Evolutionary conservation across 2,888 invertebrate genomes (phyloP), one percentile per base, ranked within the genome.

Genomic region (Eledone cirrhosa): DNA sequence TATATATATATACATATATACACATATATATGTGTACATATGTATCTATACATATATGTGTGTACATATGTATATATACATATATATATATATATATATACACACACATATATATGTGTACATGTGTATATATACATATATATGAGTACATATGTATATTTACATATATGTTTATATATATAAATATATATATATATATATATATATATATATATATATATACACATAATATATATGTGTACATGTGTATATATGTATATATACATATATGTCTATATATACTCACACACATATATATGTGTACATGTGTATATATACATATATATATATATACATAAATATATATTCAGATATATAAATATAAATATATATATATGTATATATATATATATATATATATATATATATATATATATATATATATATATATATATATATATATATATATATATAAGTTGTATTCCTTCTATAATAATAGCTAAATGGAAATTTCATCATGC

Each of bases 391-490:
- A 33, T 67, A 67, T 67, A 19, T 67, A 27, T 65, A 24, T 65
- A 19, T 53, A 53, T 53, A 53, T 53, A 53, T 53, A n/a, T 22
- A 53, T 53, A 53, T 53, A 53, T 53, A 53, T 53, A 53, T 53
- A 53, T 53, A 53, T 53, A 53, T 53, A 53, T 53, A 53, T 53
- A 53, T 53, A 53, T 53, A 53, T 53, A 53, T 53, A 53, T 53
- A 53, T 4, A 53, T 53, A 53, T 65, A 24, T 65, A 24, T 67
- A 27, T 31, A 72, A 41, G 41, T 41, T 41, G 41, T 41, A 41
- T 41, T 41, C 11, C 41, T 41, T 41, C 41, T 41, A 41, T 41
- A 41, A 41, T 41, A 41, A 41, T 41, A 41, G 41, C 41, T 41
- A 5, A 41, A 41, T 41, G 41, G 41, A 41, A 41, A 41, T 41